A percentile compares a stretch with the other conserved stretches of the same genome.
Evolutionary conservation across 1,140 invertebrate genomes (phyloP).

Genomic region (Macrosteles quadrilineatus): DNA sequence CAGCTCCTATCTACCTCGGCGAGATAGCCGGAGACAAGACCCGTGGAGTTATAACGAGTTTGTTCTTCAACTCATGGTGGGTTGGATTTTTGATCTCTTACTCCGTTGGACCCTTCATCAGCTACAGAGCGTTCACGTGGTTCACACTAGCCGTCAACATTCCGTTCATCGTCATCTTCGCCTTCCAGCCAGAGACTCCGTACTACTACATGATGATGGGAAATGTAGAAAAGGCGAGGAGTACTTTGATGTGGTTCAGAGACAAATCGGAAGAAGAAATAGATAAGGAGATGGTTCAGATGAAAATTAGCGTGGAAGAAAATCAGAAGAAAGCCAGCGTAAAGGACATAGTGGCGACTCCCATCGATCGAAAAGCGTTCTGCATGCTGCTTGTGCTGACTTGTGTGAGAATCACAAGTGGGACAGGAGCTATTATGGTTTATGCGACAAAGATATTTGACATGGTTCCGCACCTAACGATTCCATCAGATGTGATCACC

Average conservation of each 20-base stretch:
- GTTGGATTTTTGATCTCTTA: slow-evolving; percentile 78
- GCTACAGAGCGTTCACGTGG: neutral
- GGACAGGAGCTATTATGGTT: slow-evolving; percentile 36
- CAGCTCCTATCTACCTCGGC: slow-evolving; percentile 81
- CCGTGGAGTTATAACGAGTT: slow-evolving; percentile 59
- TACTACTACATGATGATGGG: slow-evolving; percentile 19
- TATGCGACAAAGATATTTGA: slow-evolving; percentile 38
- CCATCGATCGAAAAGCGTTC: slow-evolving; percentile 36
- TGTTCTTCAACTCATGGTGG: slow-evolving; percentile 75
- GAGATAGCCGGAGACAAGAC: slow-evolving; percentile 62
- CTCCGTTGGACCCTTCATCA: slow-evolving; percentile 68
- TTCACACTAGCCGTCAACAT: neutral
- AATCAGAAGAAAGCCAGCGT: too few relatives aligned
- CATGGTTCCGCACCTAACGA: slow-evolving; percentile 30
- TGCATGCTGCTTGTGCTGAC: slow-evolving; percentile 39
- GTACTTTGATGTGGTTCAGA: too few relatives aligned
- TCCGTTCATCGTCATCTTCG: slow-evolving; percentile 2
- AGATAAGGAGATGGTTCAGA: too few relatives aligned
- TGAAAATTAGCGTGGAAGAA: too few relatives aligned
- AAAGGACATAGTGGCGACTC: too few relatives aligned
- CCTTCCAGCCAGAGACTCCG: slow-evolving; percentile 21
- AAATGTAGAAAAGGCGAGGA: too few relatives aligned
- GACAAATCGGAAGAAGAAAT: too few relatives aligned
- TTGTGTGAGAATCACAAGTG: slow-evolving; percentile 37
- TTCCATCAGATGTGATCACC: slow-evolving; percentile 14